These are phyloP conservation scores for Cecropterus lyciades DNA, from an alignment of 1,140 invertebrate genomes.

Conservation along the genomic window DNA sequence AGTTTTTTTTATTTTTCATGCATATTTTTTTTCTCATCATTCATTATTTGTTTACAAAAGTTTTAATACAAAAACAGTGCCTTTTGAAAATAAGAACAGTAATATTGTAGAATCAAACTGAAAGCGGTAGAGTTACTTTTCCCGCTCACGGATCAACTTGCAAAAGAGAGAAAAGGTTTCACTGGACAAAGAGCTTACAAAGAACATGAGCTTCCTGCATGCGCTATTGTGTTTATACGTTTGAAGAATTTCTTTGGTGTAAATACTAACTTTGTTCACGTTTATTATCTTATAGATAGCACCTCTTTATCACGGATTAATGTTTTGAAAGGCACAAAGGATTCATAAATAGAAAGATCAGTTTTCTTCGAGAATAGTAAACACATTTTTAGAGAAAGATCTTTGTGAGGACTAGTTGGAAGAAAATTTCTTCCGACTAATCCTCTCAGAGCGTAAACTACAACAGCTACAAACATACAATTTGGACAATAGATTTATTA, in stretches of 20 bases:
- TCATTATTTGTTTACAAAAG: no score
- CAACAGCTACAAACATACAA: no score
- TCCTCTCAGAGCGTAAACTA: no score
- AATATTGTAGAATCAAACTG: background rate
- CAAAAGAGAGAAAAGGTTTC: slow-evolving; percentile 19
- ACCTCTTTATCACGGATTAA: background rate
- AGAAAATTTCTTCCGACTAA: no score
- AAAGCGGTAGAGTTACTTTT: slow-evolving; percentile 9
- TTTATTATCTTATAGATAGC: background rate
- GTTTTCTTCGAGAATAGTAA: no score
- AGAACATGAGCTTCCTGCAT: slow-evolving; percentile 25
- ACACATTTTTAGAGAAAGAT: no score
- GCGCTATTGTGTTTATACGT: slow-evolving; percentile 16
- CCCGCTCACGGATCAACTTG: slow-evolving; percentile 11
- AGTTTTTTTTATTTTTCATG: no score
- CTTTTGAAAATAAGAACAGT: background rate
- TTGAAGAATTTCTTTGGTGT: slow-evolving; percentile 18
- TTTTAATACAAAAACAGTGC: background rate
- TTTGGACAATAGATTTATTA: no score
- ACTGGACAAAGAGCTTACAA: slow-evolving; percentile 27
- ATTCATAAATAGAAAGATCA: no score
- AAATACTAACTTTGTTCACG: slow-evolving; percentile 1
- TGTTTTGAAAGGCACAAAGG: background rate
- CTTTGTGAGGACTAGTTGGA: no score
- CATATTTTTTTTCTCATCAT: no score